Conservation (phyloP, 2,888 invertebrate genomes). For the Platycnemis pennipes region DNA sequence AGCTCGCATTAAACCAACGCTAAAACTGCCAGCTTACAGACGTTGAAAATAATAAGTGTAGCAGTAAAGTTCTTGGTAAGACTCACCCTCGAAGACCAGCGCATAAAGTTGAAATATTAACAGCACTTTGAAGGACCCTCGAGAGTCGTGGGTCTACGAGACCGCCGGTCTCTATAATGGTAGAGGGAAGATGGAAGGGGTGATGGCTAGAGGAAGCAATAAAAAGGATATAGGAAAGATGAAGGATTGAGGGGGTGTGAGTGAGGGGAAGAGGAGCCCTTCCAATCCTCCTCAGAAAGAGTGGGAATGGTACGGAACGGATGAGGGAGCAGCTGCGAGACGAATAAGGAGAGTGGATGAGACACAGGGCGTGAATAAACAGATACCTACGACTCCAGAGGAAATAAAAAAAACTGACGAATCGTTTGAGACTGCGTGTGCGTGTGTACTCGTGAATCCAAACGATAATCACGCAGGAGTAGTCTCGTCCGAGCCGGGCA, state of each 20-base stretch:
- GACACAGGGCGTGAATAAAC: background rate
- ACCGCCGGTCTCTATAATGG: background rate
- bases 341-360: conserved; percentile 24
- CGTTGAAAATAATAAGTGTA: background rate
- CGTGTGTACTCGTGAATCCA: background rate
- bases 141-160: background rate
- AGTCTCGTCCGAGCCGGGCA: background rate
- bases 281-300: background rate
- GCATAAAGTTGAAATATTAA: background rate
- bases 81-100: background rate
- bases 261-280: conserved; percentile 3
- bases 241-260: conserved; percentile 10
- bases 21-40: background rate
- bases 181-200: background rate
- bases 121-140: background rate
- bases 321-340: conserved; percentile 51
- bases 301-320: background rate
- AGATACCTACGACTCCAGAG: background rate
- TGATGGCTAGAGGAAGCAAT: conserved; percentile 47
- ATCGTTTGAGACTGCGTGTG: background rate
- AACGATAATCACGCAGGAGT: background rate
- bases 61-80: background rate
- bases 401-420: background rate
- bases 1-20: background rate
- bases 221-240: conserved; percentile 38